These are phyloP conservation scores for Drosophila lacertosa DNA, from an alignment of 1,140 invertebrate species.

Conservation along the genomic window DNA sequence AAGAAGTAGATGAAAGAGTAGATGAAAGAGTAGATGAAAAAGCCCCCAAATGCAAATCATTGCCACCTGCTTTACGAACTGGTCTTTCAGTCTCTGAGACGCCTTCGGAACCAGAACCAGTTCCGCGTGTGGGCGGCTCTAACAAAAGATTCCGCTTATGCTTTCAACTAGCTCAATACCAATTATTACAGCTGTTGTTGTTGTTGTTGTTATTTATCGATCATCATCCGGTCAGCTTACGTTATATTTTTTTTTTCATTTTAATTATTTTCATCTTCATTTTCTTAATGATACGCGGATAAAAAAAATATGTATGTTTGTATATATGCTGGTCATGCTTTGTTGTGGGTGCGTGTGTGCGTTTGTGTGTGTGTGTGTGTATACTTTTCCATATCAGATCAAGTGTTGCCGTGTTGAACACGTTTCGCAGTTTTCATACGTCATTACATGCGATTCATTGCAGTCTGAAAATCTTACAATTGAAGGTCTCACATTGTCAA, in stretches of 20 bases:
- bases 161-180: conserved; percentile 13
- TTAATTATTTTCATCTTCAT: background rate
- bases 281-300: conserved; percentile 51
- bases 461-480: conserved; percentile 31
- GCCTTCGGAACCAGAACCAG: conserved; percentile 27
- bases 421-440: conserved; percentile 56
- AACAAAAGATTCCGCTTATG: conserved; percentile 7
- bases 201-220: conserved; percentile 29
- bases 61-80: background rate
- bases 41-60: background rate
- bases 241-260: background rate
- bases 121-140: conserved; percentile 38
- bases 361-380: conserved; percentile 2
- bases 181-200: conserved; percentile 9
- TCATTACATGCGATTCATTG: conserved; percentile 24
- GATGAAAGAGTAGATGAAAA: background rate
- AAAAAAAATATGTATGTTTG: conserved; percentile 14
- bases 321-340: conserved; percentile 24
- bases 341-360: conserved; percentile 17
- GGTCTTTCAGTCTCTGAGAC: background rate
- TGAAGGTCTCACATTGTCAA: conserved; percentile 52
- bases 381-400: conserved; percentile 46
- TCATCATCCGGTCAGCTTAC: conserved; percentile 60
- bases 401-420: conserved; percentile 56
- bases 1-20: background rate